Base-by-base conservation (phyloP, 2,797 vertebrate species). In the Pangasius macronema region DNA sequence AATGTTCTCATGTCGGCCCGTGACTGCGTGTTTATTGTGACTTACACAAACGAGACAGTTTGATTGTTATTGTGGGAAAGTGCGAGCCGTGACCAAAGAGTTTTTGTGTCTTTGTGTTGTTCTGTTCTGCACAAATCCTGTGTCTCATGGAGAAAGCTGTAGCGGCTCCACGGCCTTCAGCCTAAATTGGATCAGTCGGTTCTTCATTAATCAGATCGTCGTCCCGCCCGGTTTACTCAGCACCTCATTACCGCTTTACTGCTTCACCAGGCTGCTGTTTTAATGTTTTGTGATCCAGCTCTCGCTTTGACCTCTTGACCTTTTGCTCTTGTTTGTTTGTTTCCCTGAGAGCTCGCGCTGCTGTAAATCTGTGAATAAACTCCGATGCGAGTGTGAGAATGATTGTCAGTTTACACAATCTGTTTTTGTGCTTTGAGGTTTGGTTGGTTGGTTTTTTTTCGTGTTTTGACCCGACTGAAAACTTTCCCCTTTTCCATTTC, bases 51-150 rank as follows among this genome's bases (percentile, higher is more conserved):
- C 42, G 72, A 70, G 84, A 85, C 67, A 65, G 85, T 76, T 81
- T 67, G 85, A 84, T 79, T 89, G 80, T 87, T 87, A 63, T 80
- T 89, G 83, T 72, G 82, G 79, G 65, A 88, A 88, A 84, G 80
- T 75, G 59, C 55, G 49, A 68, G 77, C n/a, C 61, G 9, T 87
- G 73, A 76, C 57, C 3, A 27, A 87, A 63, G 55, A 39, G 22
- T 49, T 84, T 86, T 18, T 30, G 70, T 85, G 80, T 89, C 59
- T 84, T 88, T 85, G 65, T 75, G 67, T 85, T 85, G 57, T 81
- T 27, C 8, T 27, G 63, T 73, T 39, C 55, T 75, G 49, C 49
- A 83, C 67, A 77, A 85, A 87, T 49, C 67, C 63, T 16, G 33
- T 87, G 86, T 89, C 75, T 85, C 70, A 53, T 72, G 75, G 72